Evolutionary conservation across 2,888 invertebrate species (phyloP).

Genomic region (Ophion costatus): DNA sequence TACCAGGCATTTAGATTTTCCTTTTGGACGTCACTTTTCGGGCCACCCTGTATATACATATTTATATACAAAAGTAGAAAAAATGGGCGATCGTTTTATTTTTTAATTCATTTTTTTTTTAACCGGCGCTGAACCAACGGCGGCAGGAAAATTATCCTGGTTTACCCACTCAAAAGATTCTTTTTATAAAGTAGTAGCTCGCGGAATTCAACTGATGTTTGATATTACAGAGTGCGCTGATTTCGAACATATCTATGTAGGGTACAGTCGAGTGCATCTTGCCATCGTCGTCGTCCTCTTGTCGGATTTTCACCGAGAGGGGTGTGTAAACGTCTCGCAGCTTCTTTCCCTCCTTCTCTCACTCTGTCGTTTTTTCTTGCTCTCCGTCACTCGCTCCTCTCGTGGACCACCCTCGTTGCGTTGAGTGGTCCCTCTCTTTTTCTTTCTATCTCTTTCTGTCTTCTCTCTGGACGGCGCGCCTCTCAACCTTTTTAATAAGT

Average conservation of each 20-base stretch:
- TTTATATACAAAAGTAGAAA: too few relatives aligned
- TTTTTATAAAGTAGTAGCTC: slow-evolving; percentile 23
- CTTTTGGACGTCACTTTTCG: too few relatives aligned
- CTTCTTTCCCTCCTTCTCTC: slow-evolving; percentile 30
- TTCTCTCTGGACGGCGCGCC: slow-evolving; percentile 8
- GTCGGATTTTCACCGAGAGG: slow-evolving; percentile 57
- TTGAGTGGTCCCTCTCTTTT: slow-evolving; percentile 14
- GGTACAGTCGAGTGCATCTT: slow-evolving; percentile 35
- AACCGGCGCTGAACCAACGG: slow-evolving; percentile 30
- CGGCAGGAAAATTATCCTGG: not conserved
- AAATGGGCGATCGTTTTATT: too few relatives aligned
- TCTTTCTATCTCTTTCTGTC: slow-evolving; percentile 8
- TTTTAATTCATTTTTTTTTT: not conserved
- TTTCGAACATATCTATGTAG: slow-evolving; percentile 22
- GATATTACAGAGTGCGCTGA: slow-evolving; percentile 32
- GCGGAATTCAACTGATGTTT: slow-evolving; percentile 31
- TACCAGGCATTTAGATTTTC: too few relatives aligned
- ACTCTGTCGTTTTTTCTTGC: not conserved
- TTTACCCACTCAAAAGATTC: slow-evolving; percentile 6
- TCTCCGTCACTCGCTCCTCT: slow-evolving; percentile 5
- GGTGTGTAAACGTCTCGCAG: slow-evolving; percentile 62
- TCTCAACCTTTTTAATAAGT: slow-evolving; percentile 63
- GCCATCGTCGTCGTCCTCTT: slow-evolving; percentile 57
- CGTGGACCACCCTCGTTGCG: slow-evolving; percentile 6
- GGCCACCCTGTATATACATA: too few relatives aligned